Percentiles rank a stretch among this genome's conserved stretches.
Evolutionary conservation across 2,888 invertebrate species (phyloP).

Genomic region (Stenichneumon culpator): DNA sequence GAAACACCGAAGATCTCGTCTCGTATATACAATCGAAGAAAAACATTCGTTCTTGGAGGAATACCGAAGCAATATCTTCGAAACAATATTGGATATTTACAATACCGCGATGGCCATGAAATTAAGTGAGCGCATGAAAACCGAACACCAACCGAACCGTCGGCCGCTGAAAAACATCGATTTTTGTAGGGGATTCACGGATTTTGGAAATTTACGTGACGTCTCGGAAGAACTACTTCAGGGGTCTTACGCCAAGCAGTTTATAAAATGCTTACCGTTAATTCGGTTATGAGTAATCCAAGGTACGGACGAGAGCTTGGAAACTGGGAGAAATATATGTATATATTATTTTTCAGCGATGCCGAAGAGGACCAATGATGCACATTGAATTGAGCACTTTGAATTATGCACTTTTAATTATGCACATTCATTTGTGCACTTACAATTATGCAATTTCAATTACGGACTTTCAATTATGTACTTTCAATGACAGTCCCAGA

Average conservation of each 20-base stretch:
- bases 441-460: too few relatives aligned
- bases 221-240: too few relatives aligned
- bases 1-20: conserved; percentile 41
- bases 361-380: conserved; percentile 22
- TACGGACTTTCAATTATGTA: not conserved
- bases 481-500: conserved; percentile 42
- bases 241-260: too few relatives aligned
- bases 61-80: not conserved
- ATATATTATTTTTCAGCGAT: conserved; percentile 67
- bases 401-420: too few relatives aligned
- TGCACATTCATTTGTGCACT: too few relatives aligned
- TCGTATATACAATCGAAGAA: conserved; percentile 1
- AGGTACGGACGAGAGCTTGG: conserved; percentile 46
- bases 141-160: too few relatives aligned
- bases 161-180: too few relatives aligned
- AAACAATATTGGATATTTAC: not conserved
- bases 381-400: not conserved
- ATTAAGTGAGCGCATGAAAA: not conserved
- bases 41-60: conserved; percentile 18
- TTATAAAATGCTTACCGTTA: too few relatives aligned
- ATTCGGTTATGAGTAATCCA: conserved; percentile 81
- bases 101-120: not conserved
- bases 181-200: too few relatives aligned
- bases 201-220: too few relatives aligned
- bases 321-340: conserved; percentile 31